Evolutionary conservation across 2,797 vertebrate species (phyloP), one percentile per base, ranked within the genome.

Genomic region (Pipistrellus kuhlii): DNA sequence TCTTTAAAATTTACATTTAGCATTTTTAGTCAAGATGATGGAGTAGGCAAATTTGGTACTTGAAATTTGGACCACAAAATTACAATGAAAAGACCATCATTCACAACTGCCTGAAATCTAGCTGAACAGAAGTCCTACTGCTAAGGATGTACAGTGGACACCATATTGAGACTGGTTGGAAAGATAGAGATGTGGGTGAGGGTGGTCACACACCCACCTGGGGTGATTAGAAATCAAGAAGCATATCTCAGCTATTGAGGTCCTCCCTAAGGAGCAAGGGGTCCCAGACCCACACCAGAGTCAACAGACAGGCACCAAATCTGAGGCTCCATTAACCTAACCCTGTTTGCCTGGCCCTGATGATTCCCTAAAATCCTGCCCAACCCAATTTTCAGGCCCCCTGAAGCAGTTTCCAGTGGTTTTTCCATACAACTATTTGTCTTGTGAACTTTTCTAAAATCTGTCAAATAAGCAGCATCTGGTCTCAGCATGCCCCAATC

Each of bases 1-100:
- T 80, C 18, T 86, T 91, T 77, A n/a, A 76, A 32, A 51, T 76
- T n/a, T 51, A 51, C 10, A 51, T n/a, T 48, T 32, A 21, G 46
- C 27, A 17, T 17, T 75, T 73, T 30, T 5, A 48, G 72, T n/a
- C 44, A 75, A n/a, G 44, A n/a, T n/a, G 15, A 30, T 6, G 18
- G 27, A 75, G 72, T 48, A 48, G 72, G 44, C 6, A 51, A 75
- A 48, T 51, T 20, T 11, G 10, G 46, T 51, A 20, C 18, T 51
- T 51, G n/a, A 32, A 76, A 41, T 41, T 46, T 32, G 48, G 1
- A 18, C 48, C 48, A 76, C 48, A 76, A 76, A 76, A 76, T 53
- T 76, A 32, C 11, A 32, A 23, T 3, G 7, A n/a, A 51, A 51
- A 3, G 18, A 21, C 30, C 18, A 51, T 76, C 17, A 76, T 32